These are phyloP conservation scores for Calidris pygmaea DNA, from an alignment of 2,113 vertebrate genomes.

Conservation along the genomic window DNA sequence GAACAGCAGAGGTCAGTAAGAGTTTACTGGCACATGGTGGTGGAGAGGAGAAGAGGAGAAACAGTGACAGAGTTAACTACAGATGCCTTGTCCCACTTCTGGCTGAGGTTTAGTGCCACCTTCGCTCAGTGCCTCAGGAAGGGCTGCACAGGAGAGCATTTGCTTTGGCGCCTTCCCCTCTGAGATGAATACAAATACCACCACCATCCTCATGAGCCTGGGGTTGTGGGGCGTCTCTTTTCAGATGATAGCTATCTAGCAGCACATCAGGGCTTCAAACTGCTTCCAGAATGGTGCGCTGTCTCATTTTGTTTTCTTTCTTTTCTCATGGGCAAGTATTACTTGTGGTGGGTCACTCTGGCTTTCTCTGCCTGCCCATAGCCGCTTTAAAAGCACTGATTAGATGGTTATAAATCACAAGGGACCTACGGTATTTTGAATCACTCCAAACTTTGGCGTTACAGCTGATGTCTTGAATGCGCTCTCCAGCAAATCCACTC, in stretches of 20 bases:
- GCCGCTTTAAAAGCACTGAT: neutral
- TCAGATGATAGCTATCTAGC: neutral
- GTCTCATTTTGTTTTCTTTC: neutral
- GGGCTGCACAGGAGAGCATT: rapidly evolving
- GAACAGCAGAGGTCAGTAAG: neutral
- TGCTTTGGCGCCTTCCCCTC: neutral
- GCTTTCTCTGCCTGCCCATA: neutral
- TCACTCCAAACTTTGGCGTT: neutral
- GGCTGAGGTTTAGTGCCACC: neutral
- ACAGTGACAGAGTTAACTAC: neutral
- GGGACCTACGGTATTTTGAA: neutral
- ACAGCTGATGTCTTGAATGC: neutral
- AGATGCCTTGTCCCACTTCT: neutral
- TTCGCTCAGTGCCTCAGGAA: neutral
- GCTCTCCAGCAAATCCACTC: conserved; percentile 12
- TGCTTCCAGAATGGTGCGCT: neutral
- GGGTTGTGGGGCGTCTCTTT: neutral
- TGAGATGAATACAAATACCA: neutral
- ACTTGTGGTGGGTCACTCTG: neutral
- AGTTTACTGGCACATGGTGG: neutral
- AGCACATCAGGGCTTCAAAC: neutral
- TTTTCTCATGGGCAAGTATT: neutral
- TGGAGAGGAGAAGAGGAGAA: neutral
- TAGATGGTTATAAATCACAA: neutral
- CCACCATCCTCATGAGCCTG: neutral